Evolutionary conservation across 1,140 invertebrate genomes (phyloP).

Genomic region (Acromyrmex charruanus): DNA sequence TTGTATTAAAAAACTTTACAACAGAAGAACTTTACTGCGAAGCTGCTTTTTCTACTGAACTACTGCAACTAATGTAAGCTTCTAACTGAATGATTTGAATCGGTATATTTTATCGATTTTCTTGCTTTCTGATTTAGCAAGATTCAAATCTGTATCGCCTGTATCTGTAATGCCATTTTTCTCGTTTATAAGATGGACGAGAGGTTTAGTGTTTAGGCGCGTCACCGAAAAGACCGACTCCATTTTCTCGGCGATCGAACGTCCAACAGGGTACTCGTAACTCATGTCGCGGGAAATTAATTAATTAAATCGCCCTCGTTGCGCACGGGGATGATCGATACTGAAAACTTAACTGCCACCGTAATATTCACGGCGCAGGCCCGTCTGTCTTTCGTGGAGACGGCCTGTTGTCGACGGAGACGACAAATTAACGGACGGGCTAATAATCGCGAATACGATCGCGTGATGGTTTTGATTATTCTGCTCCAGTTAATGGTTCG

Average conservation of each 20-base stretch:
- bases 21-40: no score
- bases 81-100: no score
- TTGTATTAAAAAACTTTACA: no score
- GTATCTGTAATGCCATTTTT: not conserved
- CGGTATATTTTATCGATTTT: not conserved
- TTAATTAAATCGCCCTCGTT: slow-evolving; percentile 70
- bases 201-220: slow-evolving; percentile 42
- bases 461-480: slow-evolving; percentile 1
- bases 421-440: slow-evolving; percentile 50
- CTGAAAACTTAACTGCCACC: slow-evolving; percentile 65
- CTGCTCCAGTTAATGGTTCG: not conserved
- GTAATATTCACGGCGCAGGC: slow-evolving; percentile 56
- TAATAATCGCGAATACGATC: slow-evolving; percentile 52
- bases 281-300: slow-evolving; percentile 68
- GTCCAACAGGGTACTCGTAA: slow-evolving; percentile 64
- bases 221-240: slow-evolving; percentile 16
- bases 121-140: not conserved
- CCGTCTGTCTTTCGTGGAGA: slow-evolving; percentile 51
- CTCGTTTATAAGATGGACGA: not conserved
- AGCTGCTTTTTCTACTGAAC: no score
- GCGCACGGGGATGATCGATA: slow-evolving; percentile 65
- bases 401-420: slow-evolving; percentile 30
- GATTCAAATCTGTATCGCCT: not conserved
- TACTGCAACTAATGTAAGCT: no score
- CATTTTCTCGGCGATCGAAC: slow-evolving; percentile 69